These are phyloP conservation scores for Hymenochirus boettgeri DNA, from an alignment of 2,113 vertebrate species.

Conservation along the genomic window DNA sequence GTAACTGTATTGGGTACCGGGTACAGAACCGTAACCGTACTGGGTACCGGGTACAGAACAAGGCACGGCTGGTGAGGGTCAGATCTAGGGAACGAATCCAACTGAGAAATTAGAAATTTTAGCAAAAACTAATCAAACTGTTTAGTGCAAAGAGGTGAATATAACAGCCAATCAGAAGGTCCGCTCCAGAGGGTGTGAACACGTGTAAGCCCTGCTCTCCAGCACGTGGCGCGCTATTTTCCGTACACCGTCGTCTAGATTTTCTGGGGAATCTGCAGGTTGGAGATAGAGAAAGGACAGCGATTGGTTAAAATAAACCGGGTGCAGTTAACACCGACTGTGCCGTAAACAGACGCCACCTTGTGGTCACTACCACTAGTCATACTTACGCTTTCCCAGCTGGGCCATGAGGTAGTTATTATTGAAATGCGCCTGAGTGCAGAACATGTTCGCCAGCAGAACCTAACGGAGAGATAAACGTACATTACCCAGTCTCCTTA, in stretches of 20 bases:
- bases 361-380: no score
- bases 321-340: no score
- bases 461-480: conserved; percentile 58
- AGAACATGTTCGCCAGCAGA: conserved; percentile 83
- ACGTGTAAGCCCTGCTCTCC: conserved; percentile 77
- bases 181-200: conserved; percentile 86
- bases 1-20: background rate
- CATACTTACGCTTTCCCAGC: conserved; percentile 78
- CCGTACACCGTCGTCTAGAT: conserved; percentile 80
- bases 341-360: no score
- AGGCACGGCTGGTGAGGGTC: background rate
- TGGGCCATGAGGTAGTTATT: conserved; percentile 80
- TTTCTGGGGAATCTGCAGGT: conserved; percentile 75
- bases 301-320: no score
- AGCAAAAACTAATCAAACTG: no score
- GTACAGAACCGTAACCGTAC: no score
- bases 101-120: background rate
- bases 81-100: background rate
- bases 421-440: conserved; percentile 73
- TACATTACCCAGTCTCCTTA: no score
- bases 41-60: background rate
- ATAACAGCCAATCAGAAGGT: conserved; percentile 59
- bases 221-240: conserved; percentile 82
- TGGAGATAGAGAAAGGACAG: background rate
- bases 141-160: background rate